Base-by-base conservation (phyloP, 1,140 invertebrate species). In the Drosophila setifemur region DNA sequence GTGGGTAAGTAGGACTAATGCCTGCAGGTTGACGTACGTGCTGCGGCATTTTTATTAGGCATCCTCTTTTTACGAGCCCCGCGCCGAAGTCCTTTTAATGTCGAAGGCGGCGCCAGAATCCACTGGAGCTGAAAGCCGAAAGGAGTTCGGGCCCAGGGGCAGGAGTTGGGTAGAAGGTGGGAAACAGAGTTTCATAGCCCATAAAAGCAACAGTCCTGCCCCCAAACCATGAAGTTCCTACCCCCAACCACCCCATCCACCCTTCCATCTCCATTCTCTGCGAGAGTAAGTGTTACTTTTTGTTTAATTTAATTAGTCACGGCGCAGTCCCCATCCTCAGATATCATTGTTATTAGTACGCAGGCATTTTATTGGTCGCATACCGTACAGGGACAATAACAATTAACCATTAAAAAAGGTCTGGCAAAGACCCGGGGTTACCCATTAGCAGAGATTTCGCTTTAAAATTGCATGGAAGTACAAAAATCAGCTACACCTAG, bases 21-120 rank as follows among this genome's bases (percentile, higher is more conserved):
- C 71, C 75, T 74, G 70, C 70, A 85, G 79, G 81, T 85, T 86
- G 81, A 81, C 58, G 81, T 86, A 81, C 81, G 81, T 86, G 81
- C 81, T 86, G 81, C 40, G 81, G 81, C 81, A 86, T 86, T 86
- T 86, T 86, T 86, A 86, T 86, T 86, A 86, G 81, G 81, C 81
- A 70, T 64, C 72, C 42, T 44, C 64, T 55, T 73, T 85, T 86
- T 86, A 86, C 68, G 81, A 86, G 58, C 49, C 43, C 50, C 25
- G 45, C 67, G 31, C 48, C 55, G 63, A 71, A 54, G 64, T 57
- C 74, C 55, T 61, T 77, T 70, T 77, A 83, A 64, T 71, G 79
- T 67, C 52, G 39, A 31, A 53, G 50, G 39, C 37, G 52, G 55
- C 47, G 37, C 60, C 60, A 53, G 60, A 35, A 23, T 29, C 35